phyloP scores from a whole-genome alignment of 2,113 vertebrate species.

The Sclerurus mexicanus region DNA sequence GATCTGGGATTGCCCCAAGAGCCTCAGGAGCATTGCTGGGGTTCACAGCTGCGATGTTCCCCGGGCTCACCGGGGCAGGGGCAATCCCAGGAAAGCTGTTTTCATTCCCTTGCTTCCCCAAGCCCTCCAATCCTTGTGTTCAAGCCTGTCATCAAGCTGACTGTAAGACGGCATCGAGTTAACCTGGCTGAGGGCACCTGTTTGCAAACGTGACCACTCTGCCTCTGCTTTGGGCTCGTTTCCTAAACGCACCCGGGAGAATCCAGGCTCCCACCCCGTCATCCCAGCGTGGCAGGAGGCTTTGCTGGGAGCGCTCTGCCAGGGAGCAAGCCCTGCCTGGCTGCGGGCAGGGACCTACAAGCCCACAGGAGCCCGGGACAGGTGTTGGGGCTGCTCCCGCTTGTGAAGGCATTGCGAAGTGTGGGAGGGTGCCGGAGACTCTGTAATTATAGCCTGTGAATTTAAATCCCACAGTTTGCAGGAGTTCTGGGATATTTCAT shows the following conservation, averaged over 20 bases:
- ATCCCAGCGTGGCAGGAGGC: neutral
- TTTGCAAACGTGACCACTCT: neutral
- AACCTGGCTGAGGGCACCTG: constrained; percentile 1
- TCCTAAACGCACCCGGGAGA: fast-evolving
- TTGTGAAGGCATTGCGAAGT: neutral
- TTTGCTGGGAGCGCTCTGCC: constrained; percentile 9
- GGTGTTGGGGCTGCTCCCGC: neutral
- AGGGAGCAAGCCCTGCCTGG: neutral
- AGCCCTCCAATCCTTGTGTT: neutral
- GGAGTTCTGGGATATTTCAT: constrained; percentile 26
- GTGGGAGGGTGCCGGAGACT: neutral
- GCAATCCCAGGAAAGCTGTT: neutral
- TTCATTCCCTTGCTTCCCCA: neutral
- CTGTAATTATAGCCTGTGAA: constrained; percentile 5
- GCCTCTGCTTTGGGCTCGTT: neutral
- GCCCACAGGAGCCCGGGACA: neutral
- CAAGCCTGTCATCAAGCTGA: neutral
- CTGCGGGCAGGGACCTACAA: neutral
- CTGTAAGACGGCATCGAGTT: neutral
- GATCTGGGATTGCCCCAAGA: too few species aligned
- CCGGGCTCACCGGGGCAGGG: fast-evolving
- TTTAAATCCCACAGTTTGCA: constrained; percentile 40
- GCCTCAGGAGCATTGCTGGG: fast-evolving
- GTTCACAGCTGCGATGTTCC: neutral
- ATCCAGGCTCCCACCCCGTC: neutral